Base-by-base conservation (phyloP, 1,140 invertebrate species). In the Ceratoteleas bidentatus region DNA sequence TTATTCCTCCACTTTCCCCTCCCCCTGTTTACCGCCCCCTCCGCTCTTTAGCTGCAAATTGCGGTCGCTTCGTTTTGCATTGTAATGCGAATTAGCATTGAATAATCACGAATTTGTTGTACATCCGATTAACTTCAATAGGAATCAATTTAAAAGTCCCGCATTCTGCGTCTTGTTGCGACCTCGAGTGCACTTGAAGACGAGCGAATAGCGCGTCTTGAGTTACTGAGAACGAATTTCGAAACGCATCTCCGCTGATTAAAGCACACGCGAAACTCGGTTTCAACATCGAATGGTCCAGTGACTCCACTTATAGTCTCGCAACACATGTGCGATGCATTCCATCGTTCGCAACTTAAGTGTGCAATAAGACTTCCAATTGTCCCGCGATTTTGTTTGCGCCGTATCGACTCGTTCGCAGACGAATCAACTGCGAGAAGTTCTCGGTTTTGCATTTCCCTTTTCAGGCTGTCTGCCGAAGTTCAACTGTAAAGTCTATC, bases 221-320 rank as follows among this genome's bases (percentile, higher is more conserved):
- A 54, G 50, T 34, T 54, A 60, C 49, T n/a, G 13, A 47, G 49
- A 64, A 53, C 13, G 60, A 49, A 62, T 73, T 62, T 62, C 58
- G 69, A 53, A 73, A 73, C 16, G 32, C 45, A 52, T 52, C 49
- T 52, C 3, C 32, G 47, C 50, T 56, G 38, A 57, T 58, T 73
- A 43, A 38, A 54, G 36, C 57, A 53, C 33, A 33, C 49, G 47
- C 34, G 36, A 70, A 70, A 70, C 56, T 70, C 68, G 47, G 56
- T 70, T 45, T 45, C 15, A 61, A 60, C 43, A 40, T 73, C 60
- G 58, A 62, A 62, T 58, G 69, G 49, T 73, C 69, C 57, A 62
- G 34, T 73, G 50, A 52, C 49, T 73, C 54, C 52, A 62, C 58
- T 54, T 47, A 60, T 54, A 61, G 14, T 38, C 50, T 47, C 13